phyloP scores from a whole-genome alignment of 1,140 invertebrate genomes.

The Orussus abietinus region DNA sequence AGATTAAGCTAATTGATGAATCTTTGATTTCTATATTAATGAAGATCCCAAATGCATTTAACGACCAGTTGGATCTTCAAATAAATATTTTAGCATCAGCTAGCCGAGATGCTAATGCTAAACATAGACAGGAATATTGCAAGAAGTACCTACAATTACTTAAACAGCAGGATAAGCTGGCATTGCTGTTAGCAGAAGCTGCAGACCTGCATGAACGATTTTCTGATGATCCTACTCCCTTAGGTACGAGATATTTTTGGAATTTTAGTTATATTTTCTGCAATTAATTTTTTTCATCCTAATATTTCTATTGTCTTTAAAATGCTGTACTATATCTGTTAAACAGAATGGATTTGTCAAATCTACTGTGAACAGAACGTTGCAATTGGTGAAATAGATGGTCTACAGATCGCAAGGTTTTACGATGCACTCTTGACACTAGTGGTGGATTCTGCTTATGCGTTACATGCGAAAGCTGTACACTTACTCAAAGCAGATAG shows the following conservation, averaged over 20 bases:
- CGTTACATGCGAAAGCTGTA: conserved; percentile 60
- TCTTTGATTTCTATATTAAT: conserved; percentile 32
- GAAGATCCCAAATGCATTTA: conserved; percentile 27
- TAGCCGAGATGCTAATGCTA: conserved; percentile 23
- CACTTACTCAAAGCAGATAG: conserved; percentile 51
- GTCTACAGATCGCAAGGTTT: conserved; percentile 52
- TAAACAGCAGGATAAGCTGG: conserved; percentile 50
- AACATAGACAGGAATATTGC: conserved; percentile 45
- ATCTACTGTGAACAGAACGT: conserved; percentile 54
- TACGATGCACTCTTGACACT: conserved; percentile 49
- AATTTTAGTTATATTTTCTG: not conserved
- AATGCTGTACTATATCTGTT: conserved; percentile 13
- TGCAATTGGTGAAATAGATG: conserved; percentile 36
- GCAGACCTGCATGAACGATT: conserved; percentile 52
- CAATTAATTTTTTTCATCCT: conserved; percentile 1
- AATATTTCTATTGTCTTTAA: conserved; percentile 1
- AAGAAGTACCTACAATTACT: conserved; percentile 58
- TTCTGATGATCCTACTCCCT: conserved; percentile 50
- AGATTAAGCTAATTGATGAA: conserved; percentile 26
- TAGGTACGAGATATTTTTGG: conserved; percentile 34
- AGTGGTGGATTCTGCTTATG: conserved; percentile 58
- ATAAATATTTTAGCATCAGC: conserved; percentile 39
- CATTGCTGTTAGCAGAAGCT: conserved; percentile 49
- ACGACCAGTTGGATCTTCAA: conserved; percentile 27
- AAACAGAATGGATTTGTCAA: conserved; percentile 60